phyloP scores from a whole-genome alignment of 1,140 invertebrate species.

The Geopemphigus sp. region DNA sequence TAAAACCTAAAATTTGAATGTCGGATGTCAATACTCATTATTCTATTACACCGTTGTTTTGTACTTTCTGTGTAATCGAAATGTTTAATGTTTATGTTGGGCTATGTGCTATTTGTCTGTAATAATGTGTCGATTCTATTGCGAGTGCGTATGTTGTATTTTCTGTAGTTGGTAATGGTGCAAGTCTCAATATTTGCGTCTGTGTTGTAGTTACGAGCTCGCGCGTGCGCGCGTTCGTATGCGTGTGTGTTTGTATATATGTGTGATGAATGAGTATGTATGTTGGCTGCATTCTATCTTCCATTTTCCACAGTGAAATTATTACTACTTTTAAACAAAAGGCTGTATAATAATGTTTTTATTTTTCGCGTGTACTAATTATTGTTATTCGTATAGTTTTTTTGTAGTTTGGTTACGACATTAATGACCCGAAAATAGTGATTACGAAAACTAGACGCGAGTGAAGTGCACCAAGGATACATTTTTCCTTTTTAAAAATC shows the following conservation, averaged over 20 bases:
- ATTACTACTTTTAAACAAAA: slow-evolving; percentile 37
- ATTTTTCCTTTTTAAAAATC: slow-evolving; percentile 17
- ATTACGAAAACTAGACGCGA: not conserved
- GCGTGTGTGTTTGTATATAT: not conserved
- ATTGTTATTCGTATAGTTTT: not conserved
- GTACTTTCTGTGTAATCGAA: no score
- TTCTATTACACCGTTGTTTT: no score
- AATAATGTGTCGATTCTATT: slow-evolving; percentile 10
- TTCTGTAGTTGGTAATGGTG: slow-evolving; percentile 41
- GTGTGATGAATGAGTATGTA: not conserved
- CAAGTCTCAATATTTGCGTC: not conserved
- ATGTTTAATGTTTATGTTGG: not conserved
- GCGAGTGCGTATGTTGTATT: slow-evolving; percentile 34
- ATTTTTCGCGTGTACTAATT: not conserved
- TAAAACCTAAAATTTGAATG: no score
- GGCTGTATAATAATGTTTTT: not conserved
- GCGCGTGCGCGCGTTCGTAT: not conserved
- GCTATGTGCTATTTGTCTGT: not conserved
- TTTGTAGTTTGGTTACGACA: not conserved
- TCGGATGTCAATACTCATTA: no score
- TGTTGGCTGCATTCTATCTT: slow-evolving; percentile 36
- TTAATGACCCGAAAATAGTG: not conserved
- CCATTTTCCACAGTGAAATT: slow-evolving; percentile 21
- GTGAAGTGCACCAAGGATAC: not conserved
- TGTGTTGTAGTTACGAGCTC: slow-evolving; percentile 9